Conservation (phyloP, 2,797 vertebrate species). For the Lates japonicus region DNA sequence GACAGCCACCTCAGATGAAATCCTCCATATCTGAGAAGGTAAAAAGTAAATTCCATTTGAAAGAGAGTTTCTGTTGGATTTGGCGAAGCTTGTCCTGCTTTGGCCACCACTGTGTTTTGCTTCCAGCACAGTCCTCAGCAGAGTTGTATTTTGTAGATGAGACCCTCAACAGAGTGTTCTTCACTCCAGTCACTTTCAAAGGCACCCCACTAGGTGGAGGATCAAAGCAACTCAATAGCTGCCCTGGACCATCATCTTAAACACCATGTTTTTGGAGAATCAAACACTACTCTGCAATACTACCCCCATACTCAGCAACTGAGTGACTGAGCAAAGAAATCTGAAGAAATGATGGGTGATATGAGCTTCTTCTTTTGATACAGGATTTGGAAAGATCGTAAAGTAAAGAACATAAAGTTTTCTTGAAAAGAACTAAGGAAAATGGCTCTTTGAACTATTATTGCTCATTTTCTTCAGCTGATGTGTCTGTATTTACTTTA, state of each 20-base stretch:
- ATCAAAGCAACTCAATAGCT: slow-evolving; percentile 74
- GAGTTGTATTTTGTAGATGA: slow-evolving; percentile 45
- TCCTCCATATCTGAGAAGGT: slow-evolving; percentile 18
- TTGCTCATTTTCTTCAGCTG: slow-evolving; percentile 24
- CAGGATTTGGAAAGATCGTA: slow-evolving; percentile 48
- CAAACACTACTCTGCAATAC: slow-evolving; percentile 51
- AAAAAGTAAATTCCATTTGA: slow-evolving; percentile 25
- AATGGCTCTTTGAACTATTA: slow-evolving; percentile 38
- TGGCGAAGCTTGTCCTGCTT: slow-evolving; percentile 8
- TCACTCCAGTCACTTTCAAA: slow-evolving; percentile 71
- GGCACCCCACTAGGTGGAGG: slow-evolving; percentile 61
- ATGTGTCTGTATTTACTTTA: slow-evolving; percentile 33
- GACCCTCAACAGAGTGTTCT: slow-evolving; percentile 37
- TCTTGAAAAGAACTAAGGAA: background rate
- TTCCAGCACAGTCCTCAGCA: slow-evolving; percentile 41
- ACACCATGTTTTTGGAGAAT: slow-evolving; percentile 50
- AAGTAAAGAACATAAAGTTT: slow-evolving; percentile 34
- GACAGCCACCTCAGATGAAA: slow-evolving; percentile 15
- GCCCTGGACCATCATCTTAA: slow-evolving; percentile 59
- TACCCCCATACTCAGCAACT: slow-evolving; percentile 22
- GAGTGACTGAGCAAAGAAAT: slow-evolving; percentile 27
- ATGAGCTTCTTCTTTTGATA: slow-evolving; percentile 47
- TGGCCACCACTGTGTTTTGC: slow-evolving; percentile 29
- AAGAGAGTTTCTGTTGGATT: slow-evolving; percentile 36
- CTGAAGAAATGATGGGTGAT: slow-evolving; percentile 33